phyloP scores from a whole-genome alignment of 2,888 invertebrate genomes.

The Aphrophora alni region DNA sequence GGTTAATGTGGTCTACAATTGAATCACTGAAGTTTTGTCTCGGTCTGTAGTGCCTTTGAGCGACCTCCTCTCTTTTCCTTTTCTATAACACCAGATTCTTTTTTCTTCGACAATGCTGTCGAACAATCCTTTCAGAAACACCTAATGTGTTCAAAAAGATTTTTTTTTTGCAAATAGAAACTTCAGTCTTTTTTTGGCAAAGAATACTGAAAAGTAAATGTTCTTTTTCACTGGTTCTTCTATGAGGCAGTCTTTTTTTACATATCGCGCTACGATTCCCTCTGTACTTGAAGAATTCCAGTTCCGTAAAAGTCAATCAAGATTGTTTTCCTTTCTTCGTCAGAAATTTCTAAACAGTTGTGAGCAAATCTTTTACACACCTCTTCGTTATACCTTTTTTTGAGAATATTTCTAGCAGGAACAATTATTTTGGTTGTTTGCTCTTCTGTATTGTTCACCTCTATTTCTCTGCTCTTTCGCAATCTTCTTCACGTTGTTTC shows the following conservation, averaged over 20 bases:
- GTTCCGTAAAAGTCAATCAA: constrained; percentile 15
- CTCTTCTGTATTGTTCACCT: background rate
- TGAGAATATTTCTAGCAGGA: constrained; percentile 9
- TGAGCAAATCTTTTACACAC: background rate
- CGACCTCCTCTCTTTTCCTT: constrained; percentile 19
- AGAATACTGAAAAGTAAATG: background rate
- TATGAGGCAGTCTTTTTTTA: background rate
- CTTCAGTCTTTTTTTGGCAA: background rate
- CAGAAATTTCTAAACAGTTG: constrained; percentile 2
- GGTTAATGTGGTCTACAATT: too few species aligned
- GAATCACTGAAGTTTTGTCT: background rate
- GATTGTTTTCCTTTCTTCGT: constrained; percentile 14
- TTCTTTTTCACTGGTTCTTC: constrained; percentile 1
- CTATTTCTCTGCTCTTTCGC: constrained; percentile 14
- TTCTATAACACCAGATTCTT: constrained; percentile 14
- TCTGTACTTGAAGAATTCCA: constrained; percentile 10
- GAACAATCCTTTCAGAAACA: background rate
- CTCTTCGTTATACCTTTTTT: constrained; percentile 1
- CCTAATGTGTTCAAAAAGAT: constrained; percentile 1
- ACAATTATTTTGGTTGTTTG: background rate
- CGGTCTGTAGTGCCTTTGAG: background rate
- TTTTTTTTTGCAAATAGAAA: background rate
- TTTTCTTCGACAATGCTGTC: background rate
- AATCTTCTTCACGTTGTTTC: background rate
- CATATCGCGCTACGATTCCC: constrained; percentile 6